Evolutionary conservation across 2,113 vertebrate species (phyloP).

Genomic region (Atractosteus spatula): DNA sequence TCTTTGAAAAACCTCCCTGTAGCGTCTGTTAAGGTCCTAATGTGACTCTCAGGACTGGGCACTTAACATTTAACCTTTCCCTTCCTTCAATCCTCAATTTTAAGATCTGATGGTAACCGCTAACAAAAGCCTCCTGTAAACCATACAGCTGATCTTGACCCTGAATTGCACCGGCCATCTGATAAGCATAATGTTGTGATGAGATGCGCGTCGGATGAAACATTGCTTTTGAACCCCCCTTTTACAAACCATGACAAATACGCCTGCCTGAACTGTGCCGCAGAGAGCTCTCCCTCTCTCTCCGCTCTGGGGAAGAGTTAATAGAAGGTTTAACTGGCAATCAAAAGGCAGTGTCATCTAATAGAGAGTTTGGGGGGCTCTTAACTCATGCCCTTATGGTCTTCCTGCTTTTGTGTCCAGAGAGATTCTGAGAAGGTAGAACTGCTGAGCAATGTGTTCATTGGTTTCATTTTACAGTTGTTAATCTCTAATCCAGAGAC

Average conservation of each 20-base stretch:
- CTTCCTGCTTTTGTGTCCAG: no score
- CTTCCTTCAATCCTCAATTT: not conserved
- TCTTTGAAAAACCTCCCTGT: not conserved
- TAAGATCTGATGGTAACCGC: not conserved
- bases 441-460: no score
- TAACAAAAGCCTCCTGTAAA: constrained; percentile 16
- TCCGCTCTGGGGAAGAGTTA: no score
- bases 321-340: no score
- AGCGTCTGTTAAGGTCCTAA: not conserved
- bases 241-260: constrained; percentile 63
- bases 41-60: not conserved
- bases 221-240: constrained; percentile 30
- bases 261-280: constrained; percentile 47
- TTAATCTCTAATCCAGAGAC: no score
- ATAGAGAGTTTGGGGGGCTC: no score
- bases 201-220: constrained; percentile 47
- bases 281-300: no score
- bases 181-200: constrained; percentile 52
- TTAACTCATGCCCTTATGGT: no score
- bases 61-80: constrained; percentile 1
- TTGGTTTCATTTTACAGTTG: no score
- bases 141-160: constrained; percentile 54
- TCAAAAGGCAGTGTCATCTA: no score
- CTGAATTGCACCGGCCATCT: constrained; percentile 51
- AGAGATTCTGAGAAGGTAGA: no score